Base-by-base conservation (phyloP, 2,888 invertebrate genomes). In the Habroteleia sp. region DNA sequence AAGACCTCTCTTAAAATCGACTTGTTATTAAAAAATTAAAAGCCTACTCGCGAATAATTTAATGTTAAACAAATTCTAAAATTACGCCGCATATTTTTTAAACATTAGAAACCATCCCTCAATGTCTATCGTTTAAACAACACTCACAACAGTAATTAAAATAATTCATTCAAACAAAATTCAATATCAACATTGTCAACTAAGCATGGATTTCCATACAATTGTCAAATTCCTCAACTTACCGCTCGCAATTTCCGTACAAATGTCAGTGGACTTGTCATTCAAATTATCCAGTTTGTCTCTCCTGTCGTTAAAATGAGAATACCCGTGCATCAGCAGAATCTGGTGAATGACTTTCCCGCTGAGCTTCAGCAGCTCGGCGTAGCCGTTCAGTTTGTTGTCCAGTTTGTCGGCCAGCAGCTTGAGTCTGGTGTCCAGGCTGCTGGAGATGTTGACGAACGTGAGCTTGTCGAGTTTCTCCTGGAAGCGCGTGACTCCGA, bases 401-500 rank as follows among this genome's bases (percentile, higher is more conserved):
- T 88, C 82, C 1, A 88, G 54, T 39, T 84, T 86, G 1, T 85
- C 83, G 0, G 80, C 81, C 3, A 88, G 74, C 4, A 74, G 60
- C 20, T 77, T 80, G 6, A 88, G 52, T 37, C 79, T 81, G 1
- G 44, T 50, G 1, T 82, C 82, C 0, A 85, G 60, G 6, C 77
- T 80, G 5, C 77, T 80, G 0, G 82, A 76, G 1, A 82, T 78
- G 35, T 83, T 83, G 0, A 74, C 63, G 20, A 87, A 88, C 20
- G 87, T 86, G 11, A 87, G 76, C 31, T 82, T 82, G 29, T 86
- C 81, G 0, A 88, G 74, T 65, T 84, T 84, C 20, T 80, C 81
- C 62, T 88, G 87, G 39, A 88, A 88, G 1, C 81, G 79, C 0
- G 81, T 82, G 10, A 84, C 77, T 7, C 87, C 87, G 6, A 88